phyloP scores from a whole-genome alignment of 2,797 vertebrate species.

The Artibeus jamaicensis region DNA sequence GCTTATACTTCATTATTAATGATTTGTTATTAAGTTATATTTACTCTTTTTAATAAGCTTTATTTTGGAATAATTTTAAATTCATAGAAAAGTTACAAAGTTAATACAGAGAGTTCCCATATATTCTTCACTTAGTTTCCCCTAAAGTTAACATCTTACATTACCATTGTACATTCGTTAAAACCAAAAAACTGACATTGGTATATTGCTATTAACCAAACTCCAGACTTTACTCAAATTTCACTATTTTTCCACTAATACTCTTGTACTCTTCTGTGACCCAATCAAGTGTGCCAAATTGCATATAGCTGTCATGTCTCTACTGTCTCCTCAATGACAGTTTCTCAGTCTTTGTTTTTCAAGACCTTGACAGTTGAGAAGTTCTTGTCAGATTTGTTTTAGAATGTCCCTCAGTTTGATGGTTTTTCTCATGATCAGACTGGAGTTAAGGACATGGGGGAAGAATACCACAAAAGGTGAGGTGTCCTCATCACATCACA shows the following conservation, averaged over 20 bases:
- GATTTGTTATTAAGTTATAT: not conserved
- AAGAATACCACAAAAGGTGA: not conserved
- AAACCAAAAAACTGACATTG: not conserved
- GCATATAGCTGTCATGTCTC: not conserved
- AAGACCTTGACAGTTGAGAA: not conserved
- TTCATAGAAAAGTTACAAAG: not conserved
- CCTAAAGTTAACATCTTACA: not conserved
- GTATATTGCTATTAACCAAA: not conserved
- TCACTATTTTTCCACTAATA: not conserved
- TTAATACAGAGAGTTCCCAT: not conserved
- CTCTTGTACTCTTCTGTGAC: not conserved
- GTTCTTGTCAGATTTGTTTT: not conserved
- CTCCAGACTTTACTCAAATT: not conserved
- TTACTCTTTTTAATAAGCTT: not conserved
- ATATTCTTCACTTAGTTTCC: not conserved
- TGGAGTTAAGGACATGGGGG: not conserved
- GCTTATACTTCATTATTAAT: not conserved
- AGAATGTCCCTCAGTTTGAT: not conserved
- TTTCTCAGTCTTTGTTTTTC: not conserved
- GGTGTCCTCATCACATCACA: not conserved
- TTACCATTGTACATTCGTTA: not conserved
- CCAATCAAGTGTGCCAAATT: not conserved
- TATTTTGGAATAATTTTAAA: not conserved
- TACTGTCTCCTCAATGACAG: not conserved
- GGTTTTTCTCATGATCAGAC: not conserved